phyloP scores from a whole-genome alignment of 2,113 vertebrate species.

The Bungarus multicinctus region DNA sequence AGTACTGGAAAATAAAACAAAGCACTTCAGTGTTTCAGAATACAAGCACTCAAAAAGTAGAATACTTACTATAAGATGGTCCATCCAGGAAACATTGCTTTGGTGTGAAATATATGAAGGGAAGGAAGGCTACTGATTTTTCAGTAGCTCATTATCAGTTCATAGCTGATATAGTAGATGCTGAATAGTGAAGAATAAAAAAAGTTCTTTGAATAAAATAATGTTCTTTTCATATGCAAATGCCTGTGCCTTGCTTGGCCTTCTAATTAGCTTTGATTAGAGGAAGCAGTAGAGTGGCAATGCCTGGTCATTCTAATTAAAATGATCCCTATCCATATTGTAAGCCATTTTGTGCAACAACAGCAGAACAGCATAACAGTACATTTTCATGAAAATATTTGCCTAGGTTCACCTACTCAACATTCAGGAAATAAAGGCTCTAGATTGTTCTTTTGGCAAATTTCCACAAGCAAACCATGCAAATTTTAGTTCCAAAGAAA shows the following conservation, averaged over 20 bases:
- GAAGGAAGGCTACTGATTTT: slow-evolving; percentile 22
- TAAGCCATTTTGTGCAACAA: not conserved
- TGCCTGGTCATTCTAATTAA: slow-evolving; percentile 52
- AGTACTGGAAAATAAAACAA: slow-evolving; percentile 46
- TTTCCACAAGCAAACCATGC: slow-evolving; percentile 1
- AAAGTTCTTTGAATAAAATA: slow-evolving; percentile 48
- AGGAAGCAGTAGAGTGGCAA: slow-evolving; percentile 48
- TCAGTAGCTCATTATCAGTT: slow-evolving; percentile 45
- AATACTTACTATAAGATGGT: slow-evolving; percentile 29
- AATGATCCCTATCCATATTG: slow-evolving; percentile 31
- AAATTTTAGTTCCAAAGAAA: not conserved
- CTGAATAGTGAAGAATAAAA: slow-evolving; percentile 50
- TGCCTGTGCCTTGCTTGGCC: slow-evolving; percentile 47
- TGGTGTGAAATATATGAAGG: slow-evolving; percentile 52
- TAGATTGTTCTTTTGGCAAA: not conserved
- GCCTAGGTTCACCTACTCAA: not conserved
- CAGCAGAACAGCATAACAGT: slow-evolving; percentile 8
- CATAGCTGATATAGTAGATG: slow-evolving; percentile 39
- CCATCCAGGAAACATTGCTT: slow-evolving; percentile 42
- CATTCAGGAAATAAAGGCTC: not conserved
- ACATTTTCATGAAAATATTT: slow-evolving; percentile 19
- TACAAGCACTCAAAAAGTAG: slow-evolving; percentile 40
- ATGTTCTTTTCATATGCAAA: slow-evolving; percentile 57
- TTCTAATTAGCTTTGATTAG: slow-evolving; percentile 63
- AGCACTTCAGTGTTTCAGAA: slow-evolving; percentile 50